Evolutionary conservation across 1,140 invertebrate genomes (phyloP), one percentile per base, ranked within the genome.

Genomic region (Megalopta genalis): DNA sequence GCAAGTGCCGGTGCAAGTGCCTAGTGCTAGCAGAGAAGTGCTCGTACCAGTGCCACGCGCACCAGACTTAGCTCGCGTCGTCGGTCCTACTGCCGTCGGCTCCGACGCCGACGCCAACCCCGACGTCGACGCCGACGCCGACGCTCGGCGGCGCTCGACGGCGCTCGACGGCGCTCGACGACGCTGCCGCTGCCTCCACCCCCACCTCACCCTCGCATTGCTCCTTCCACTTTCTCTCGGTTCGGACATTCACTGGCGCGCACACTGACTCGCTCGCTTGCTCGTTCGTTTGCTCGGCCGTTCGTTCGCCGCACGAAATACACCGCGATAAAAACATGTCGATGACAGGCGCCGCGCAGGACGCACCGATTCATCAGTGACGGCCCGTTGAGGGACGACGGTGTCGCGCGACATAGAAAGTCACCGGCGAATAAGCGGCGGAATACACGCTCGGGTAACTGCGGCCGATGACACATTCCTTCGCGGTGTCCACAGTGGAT

Each of bases 321-420:
- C 62, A 77, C 42, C 66, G 80, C 68, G 82, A 84, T 77, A 84
- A 86, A 86, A 88, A 86, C 80, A 86, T 86, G 79, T 66, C 83
- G 79, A 85, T 86, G 87, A 85, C 88, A 86, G 82, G 49, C 66
- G 76, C 69, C 70, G 60, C 16, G 77, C 69, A 59, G 78, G 54
- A 81, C 83, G 62, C 63, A 23, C 6, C 54, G 69, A 74, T 67
- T 77, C 69, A 54, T 67, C 57, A 25, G 42, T 74, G 32, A 54
- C 52, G 72, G 57, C 49, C 66, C 52, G 60, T 1, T 42, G 6
- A 54, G 42, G 32, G 66, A 77, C 66, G 12, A 46, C 37, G 32
- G 32, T 32, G 39, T 52, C 37, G n/a, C 46, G 75, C 59, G 75
- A 54, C 52, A 52, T 66, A 57, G 37, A 57, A 6, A 32, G 1